Percentiles rank a stretch among this genome's conserved stretches.
These are phyloP conservation scores for Lasioglossum pauxillum DNA, from an alignment of 2,888 invertebrate species.

Conservation along the genomic window DNA sequence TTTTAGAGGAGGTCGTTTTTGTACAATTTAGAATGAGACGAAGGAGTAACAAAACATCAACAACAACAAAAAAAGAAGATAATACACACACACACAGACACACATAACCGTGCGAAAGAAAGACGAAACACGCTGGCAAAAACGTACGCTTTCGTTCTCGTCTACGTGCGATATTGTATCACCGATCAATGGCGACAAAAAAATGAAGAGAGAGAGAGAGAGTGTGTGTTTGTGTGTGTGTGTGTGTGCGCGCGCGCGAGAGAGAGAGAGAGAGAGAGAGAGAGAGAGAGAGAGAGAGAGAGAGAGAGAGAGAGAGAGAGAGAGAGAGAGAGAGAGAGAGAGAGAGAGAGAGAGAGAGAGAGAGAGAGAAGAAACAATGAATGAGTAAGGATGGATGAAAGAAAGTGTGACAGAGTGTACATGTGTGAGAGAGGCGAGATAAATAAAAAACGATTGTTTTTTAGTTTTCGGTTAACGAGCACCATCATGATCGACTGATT, in stretches of 20 bases:
- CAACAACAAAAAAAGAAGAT: neutral
- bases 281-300: neutral
- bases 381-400: neutral
- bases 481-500: conserved; percentile 58
- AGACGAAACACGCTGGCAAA: neutral
- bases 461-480: conserved; percentile 41
- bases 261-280: neutral
- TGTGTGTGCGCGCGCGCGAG: neutral
- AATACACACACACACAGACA: neutral
- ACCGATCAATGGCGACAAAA: conserved; percentile 6
- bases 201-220: neutral
- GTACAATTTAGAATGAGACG: conserved; percentile 41
- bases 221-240: conserved; percentile 7
- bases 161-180: conserved; percentile 2
- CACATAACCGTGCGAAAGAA: conserved; percentile 12
- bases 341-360: neutral
- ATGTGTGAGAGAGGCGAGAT: neutral
- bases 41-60: neutral
- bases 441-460: conserved; percentile 27
- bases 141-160: conserved; percentile 6
- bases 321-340: neutral
- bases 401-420: neutral
- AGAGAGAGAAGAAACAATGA: neutral
- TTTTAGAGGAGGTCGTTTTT: conserved; percentile 48
- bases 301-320: neutral